Base-by-base conservation (phyloP, 2,113 vertebrate species). In the Pangasianodon hypophthalmus region DNA sequence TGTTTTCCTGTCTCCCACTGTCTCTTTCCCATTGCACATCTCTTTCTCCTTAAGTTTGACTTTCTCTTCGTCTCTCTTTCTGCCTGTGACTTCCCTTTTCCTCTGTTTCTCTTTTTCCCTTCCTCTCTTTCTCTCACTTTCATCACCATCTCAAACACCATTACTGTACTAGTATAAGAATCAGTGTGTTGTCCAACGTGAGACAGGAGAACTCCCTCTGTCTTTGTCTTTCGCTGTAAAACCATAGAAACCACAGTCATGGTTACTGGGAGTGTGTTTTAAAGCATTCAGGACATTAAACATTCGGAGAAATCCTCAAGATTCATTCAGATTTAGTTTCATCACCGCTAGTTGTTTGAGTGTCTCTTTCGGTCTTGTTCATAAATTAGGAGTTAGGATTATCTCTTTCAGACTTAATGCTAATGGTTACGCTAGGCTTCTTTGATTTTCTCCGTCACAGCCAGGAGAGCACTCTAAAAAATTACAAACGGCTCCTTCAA, bases 281-380 rank as follows among this genome's bases (percentile, higher is more conserved):
- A 29, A 87, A 75, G 11, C 50, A 77, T 77, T 44, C n/a, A 58
- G 85, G 67, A 29, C 46, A 50, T 80, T 79, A 48, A 79, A 48
- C 13, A 80, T 80, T 24, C 4, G 13, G 48, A 9, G 21, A 24
- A 50, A 26, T 48, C 9, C 75, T 48, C 3, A 6, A 13, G 1
- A 50, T 81, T 81, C 24, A 13, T 50, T 48, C 24, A 79, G 44
- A 26, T 50, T 48, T 79, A 29, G 73, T 26, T 79, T 41, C 5
- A 29, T 50, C 3, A 2, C 41, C 46, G 37, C 18, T 44, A 44
- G 71, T 46, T 77, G 41, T 26, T 80, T 77, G 50, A 50, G 19
- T 9, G 2, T 73, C 11, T 7, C 69, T 41, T 73, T 73, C 8
- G 16, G 69, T 19, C 18, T 37, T 37, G 67, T 16, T 37, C 14